Evolutionary conservation across 2,888 invertebrate genomes (phyloP), one percentile per base, ranked within the genome.

Genomic region (Lobophora halterata): DNA sequence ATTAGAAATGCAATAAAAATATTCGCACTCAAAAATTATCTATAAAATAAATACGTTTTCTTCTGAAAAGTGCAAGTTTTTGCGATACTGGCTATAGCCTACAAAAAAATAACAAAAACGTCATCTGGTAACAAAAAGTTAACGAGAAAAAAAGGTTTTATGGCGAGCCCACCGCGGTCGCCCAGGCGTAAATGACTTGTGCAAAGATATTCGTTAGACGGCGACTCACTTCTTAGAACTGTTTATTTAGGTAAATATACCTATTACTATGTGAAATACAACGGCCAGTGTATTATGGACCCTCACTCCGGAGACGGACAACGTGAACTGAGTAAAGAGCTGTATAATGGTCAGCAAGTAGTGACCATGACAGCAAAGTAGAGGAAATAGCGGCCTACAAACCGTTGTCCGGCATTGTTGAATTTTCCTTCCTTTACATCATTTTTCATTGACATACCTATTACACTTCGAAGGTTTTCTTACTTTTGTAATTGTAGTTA

Each of bases 341-440:
- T 58, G 42, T 58, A 61, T 46, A 27, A 20, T 65, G 63, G 69
- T 37, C 53, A 31, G 38, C 29, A 33, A 41, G 58, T 61, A 48
- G 52, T 64, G 71, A 63, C 73, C 71, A 51, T 73, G 68, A 65
- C 65, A 60, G 51, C 54, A 55, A 47, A 41, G 46, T 52, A 47
- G 50, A 79, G 79, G 77, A 77, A 78, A 69, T 55, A 51, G 56
- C 61, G 71, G 55, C 73, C 70, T 69, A 78, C 54, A 72, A 71
- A 62, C 55, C 50, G 53, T 35, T 49, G 55, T 37, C 58, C 55
- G 57, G 54, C 62, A 60, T 62, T 65, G 56, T 57, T 61, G 49
- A 69, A 63, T 74, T 79, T 77, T 71, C 68, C 70, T 68, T 62
- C 52, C 44, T 55, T 53, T 51, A 40, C 35, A 46, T 35, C 43